phyloP scores from a whole-genome alignment of 2,888 invertebrate genomes.

The Cryptus armator region DNA sequence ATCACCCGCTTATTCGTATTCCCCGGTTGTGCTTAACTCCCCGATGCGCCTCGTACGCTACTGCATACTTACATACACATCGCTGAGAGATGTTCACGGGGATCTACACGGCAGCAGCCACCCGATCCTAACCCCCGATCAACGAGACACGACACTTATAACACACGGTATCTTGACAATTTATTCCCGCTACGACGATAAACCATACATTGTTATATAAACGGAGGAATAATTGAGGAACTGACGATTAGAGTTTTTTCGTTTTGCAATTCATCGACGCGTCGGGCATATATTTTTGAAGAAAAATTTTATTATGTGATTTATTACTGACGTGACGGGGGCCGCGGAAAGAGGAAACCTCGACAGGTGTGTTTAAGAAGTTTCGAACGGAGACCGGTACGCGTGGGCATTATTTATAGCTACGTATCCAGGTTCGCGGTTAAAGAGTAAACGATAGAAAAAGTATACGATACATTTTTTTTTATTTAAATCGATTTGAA shows the following conservation, averaged over 20 bases:
- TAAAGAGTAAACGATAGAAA: no score
- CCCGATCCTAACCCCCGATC: conserved; percentile 31
- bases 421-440: no score
- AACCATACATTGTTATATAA: conserved; percentile 47
- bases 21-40: conserved; percentile 50
- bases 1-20: conserved; percentile 51
- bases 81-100: conserved; percentile 44
- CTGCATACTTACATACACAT: conserved; percentile 36
- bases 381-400: conserved; percentile 9
- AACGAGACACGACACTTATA: conserved; percentile 14
- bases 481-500: no score
- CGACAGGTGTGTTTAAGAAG: conserved; percentile 45
- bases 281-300: conserved; percentile 7
- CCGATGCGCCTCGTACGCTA: conserved; percentile 30
- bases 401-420: neutral
- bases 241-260: conserved; percentile 28
- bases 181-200: conserved; percentile 50
- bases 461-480: no score
- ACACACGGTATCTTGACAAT: conserved; percentile 27
- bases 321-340: conserved; percentile 33
- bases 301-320: conserved; percentile 45
- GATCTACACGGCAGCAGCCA: conserved; percentile 38
- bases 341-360: conserved; percentile 27
- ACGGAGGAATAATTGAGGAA: conserved; percentile 39
- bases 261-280: conserved; percentile 25